A percentile compares a stretch with the other conserved stretches of the same genome.
phyloP scores from a whole-genome alignment of 2,888 invertebrate species.

The Tuberolachnus salignus region DNA sequence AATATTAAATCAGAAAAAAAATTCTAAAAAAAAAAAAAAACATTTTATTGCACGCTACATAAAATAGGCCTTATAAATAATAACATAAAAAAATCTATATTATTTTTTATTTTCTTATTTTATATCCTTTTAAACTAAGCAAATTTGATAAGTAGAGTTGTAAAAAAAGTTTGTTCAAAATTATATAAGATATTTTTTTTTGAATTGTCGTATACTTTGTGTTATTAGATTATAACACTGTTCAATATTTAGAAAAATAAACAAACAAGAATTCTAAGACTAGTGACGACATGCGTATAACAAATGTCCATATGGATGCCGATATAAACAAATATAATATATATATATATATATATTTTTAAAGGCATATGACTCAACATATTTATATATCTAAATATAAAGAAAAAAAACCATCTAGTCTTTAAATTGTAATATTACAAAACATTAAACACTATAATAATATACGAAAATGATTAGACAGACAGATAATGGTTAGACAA shows the following conservation, averaged over 20 bases:
- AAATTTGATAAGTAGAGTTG: constrained; percentile 50
- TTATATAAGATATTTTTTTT: constrained; percentile 9
- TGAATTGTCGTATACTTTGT: constrained; percentile 49
- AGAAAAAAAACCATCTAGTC: constrained; percentile 42
- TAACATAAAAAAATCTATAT: constrained; percentile 35
- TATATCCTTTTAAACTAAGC: constrained; percentile 36
- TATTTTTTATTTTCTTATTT: constrained; percentile 30
- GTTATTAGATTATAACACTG: constrained; percentile 33
- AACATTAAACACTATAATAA: constrained; percentile 54
- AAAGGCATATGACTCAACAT: constrained; percentile 48
- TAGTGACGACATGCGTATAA: constrained; percentile 34
- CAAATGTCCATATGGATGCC: constrained; percentile 37
- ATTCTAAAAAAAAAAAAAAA: constrained; percentile 42
- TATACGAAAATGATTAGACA: constrained; percentile 54
- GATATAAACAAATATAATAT: constrained; percentile 23
- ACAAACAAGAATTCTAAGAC: constrained; percentile 53
- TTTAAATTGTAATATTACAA: constrained; percentile 47
- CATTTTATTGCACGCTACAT: constrained; percentile 54
- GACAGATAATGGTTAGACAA: constrained; percentile 54
- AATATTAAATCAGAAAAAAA: constrained; percentile 23
- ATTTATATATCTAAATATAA: too few species aligned
- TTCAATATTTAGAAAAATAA: constrained; percentile 36
- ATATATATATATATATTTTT: constrained; percentile 26
- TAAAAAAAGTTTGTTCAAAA: constrained; percentile 54
- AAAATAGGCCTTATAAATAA: constrained; percentile 43